phyloP scores from a whole-genome alignment of 92 coral and sea anemone genomes.

The Siderastrea siderea region DNA sequence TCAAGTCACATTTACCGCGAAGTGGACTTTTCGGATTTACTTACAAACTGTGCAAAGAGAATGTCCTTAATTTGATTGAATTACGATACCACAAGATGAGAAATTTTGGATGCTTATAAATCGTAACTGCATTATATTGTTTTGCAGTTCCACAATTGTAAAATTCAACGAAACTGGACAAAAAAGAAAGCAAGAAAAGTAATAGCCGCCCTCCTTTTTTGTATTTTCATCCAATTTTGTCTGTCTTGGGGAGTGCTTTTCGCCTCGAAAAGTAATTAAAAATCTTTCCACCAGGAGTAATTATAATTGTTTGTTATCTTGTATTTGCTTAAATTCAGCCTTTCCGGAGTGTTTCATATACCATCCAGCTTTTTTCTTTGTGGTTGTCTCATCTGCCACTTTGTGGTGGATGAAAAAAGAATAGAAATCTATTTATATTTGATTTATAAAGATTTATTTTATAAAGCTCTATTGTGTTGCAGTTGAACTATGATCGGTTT shows the following conservation, averaged over 20 bases:
- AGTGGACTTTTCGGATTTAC: background rate
- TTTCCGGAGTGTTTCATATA: slow-evolving; percentile 24
- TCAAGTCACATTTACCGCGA: background rate
- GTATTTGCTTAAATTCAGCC: slow-evolving; percentile 32
- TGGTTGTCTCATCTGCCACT: background rate
- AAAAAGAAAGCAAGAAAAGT: background rate
- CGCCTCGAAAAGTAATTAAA: slow-evolving; percentile 23
- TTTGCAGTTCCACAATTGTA: background rate
- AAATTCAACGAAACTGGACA: background rate
- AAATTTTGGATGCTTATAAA: background rate
- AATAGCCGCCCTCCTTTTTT: too few relatives aligned
- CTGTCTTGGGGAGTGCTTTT: slow-evolving; percentile 9
- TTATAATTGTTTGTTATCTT: slow-evolving; percentile 18
- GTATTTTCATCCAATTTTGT: background rate
- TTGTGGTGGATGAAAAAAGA: background rate
- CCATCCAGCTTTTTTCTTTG: background rate
- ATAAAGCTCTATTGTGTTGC: background rate
- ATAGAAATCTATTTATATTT: background rate
- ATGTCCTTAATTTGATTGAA: background rate
- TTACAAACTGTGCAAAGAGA: background rate
- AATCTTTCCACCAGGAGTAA: slow-evolving; percentile 8
- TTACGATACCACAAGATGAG: background rate
- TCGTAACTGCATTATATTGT: background rate
- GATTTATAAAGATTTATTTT: background rate
- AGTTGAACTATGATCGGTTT: background rate